Conservation (phyloP, 2,888 invertebrate species). For the Rotaria macrura region DNA sequence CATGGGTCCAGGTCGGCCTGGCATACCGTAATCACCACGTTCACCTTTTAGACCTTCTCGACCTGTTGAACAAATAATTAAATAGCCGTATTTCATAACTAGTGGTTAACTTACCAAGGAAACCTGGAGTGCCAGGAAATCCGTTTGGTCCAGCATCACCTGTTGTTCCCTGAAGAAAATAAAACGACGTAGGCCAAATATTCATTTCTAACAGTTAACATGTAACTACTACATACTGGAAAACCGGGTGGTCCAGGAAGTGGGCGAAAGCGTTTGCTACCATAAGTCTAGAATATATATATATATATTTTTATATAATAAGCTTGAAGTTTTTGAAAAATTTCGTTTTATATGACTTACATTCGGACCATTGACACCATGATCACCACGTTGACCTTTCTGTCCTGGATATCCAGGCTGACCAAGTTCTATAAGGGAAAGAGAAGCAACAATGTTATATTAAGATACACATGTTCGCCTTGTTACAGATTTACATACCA, state of each 20-base stretch:
- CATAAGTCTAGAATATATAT: not conserved
- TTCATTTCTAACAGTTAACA: not conserved
- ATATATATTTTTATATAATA: not conserved
- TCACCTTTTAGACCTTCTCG: constrained; percentile 19
- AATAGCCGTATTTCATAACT: not conserved
- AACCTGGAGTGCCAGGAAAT: constrained; percentile 17
- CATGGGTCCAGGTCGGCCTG: constrained; percentile 10
- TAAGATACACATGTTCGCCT: too few species aligned
- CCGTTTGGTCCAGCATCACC: constrained; percentile 26
- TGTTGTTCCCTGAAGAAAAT: not conserved
- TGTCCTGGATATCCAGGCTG: not conserved
- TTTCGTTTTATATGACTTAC: not conserved
- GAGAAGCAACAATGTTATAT: not conserved
- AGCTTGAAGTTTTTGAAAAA: too few species aligned
- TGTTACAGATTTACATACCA: not conserved
- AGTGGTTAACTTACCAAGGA: not conserved
- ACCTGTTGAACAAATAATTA: not conserved
- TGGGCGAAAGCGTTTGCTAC: not conserved
- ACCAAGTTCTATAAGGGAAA: not conserved
- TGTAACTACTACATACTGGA: not conserved
- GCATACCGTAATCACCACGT: not conserved
- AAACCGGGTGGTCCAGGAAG: not conserved
- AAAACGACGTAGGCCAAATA: not conserved
- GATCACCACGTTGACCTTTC: constrained; percentile 23
- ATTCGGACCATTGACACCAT: constrained; percentile 24